A percentile compares a stretch with the other conserved stretches of the same genome.
These are phyloP conservation scores for Halocynthia roretzi DNA, from an alignment of 23 tunicate species.

Conservation along the genomic window DNA sequence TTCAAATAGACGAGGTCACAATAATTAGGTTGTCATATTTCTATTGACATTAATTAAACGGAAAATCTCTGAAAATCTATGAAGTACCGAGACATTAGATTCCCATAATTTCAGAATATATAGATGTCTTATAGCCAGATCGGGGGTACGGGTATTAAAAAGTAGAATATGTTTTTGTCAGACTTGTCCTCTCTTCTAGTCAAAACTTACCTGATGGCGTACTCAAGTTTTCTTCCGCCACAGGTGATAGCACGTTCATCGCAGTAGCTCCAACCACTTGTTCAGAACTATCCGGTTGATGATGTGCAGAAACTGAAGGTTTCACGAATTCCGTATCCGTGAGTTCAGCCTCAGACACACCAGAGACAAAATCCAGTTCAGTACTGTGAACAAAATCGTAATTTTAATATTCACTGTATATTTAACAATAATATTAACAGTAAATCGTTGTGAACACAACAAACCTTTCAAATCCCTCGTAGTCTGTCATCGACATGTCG, in stretches of 20 bases:
- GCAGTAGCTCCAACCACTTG: not conserved
- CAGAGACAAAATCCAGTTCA: constrained; percentile 86
- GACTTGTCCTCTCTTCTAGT: no score
- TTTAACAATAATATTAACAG: not conserved
- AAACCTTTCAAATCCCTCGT: constrained; percentile 88
- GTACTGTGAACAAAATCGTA: constrained; percentile 43
- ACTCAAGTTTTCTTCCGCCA: constrained; percentile 63
- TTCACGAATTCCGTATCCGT: constrained; percentile 74
- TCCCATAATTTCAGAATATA: no score
- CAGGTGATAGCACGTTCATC: constrained; percentile 56
- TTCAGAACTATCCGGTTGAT: constrained; percentile 7
- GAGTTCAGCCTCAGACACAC: constrained; percentile 84
- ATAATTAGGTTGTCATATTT: no score
- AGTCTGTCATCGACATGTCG: constrained; percentile 84
- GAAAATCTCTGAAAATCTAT: no score
- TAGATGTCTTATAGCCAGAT: no score
- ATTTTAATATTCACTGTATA: not conserved
- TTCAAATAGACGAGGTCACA: no score
- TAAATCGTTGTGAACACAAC: not conserved
- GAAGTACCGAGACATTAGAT: no score
- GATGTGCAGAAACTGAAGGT: constrained; percentile 35
- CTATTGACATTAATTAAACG: no score
- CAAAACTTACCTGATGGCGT: constrained; percentile 41
- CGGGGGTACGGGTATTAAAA: no score
- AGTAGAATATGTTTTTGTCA: no score